Evolutionary conservation across 1,140 invertebrate genomes (phyloP).

Genomic region (Bombus confusus): DNA sequence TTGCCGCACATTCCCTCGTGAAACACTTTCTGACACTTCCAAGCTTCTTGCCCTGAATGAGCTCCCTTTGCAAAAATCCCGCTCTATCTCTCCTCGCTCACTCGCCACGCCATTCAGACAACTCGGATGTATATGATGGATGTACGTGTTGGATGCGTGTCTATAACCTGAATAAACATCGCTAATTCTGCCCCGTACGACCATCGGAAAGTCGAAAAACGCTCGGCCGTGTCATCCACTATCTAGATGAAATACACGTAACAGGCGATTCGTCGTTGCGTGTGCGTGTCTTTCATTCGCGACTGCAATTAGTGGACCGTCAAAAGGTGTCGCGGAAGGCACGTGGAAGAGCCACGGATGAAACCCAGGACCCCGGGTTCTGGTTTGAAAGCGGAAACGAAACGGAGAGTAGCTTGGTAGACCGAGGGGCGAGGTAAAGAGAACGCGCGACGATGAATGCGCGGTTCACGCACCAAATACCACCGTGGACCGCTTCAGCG

Average conservation of each 20-base stretch:
- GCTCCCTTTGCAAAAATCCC: neutral
- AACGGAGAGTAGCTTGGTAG: neutral
- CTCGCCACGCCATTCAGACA: too few species aligned
- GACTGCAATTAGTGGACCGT: conserved; percentile 53
- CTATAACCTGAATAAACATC: too few species aligned
- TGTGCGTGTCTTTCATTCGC: conserved; percentile 26
- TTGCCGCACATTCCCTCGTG: neutral
- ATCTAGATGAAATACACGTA: too few species aligned
- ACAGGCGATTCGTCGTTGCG: conserved; percentile 21
- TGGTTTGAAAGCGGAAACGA: neutral
- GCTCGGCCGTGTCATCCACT: too few species aligned
- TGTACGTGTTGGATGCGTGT: too few species aligned
- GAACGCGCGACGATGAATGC: conserved; percentile 64
- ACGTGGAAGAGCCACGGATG: neutral
- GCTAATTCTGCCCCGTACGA: neutral
- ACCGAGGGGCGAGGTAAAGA: neutral
- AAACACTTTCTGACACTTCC: neutral
- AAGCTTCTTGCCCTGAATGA: neutral
- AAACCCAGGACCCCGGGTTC: neutral
- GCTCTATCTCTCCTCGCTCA: neutral
- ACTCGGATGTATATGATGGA: too few species aligned
- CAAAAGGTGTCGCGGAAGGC: conserved; percentile 38
- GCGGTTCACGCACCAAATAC: conserved; percentile 72
- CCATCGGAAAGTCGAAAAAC: neutral
- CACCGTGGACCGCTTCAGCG: conserved; percentile 50